Evolutionary conservation across 2,113 vertebrate genomes (phyloP).

Genomic region (Sander vitreus): DNA sequence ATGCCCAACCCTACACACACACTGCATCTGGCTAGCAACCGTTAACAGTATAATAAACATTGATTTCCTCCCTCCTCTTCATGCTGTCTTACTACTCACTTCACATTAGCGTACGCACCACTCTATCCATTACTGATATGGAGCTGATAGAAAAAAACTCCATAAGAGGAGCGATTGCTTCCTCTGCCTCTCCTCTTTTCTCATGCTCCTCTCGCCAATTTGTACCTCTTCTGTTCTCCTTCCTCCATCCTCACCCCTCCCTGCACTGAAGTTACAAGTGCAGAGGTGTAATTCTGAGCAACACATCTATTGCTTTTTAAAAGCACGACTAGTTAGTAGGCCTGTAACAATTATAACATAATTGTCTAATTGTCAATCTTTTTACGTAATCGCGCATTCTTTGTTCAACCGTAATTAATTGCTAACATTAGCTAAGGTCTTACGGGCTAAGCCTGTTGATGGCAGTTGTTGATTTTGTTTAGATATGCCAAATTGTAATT

Average conservation of each 20-base stretch:
- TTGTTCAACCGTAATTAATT: too few species aligned
- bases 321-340: neutral
- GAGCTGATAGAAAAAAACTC: slow-evolving; percentile 13
- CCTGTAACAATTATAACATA: too few species aligned
- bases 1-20: too few species aligned
- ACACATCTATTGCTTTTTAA: neutral
- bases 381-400: too few species aligned
- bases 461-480: too few species aligned
- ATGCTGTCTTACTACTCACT: slow-evolving; percentile 17
- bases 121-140: slow-evolving; percentile 56
- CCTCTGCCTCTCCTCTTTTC: slow-evolving; percentile 4
- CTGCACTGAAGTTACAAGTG: neutral
- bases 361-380: too few species aligned
- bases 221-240: neutral
- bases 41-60: slow-evolving; percentile 9
- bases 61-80: slow-evolving; percentile 44
- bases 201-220: slow-evolving; percentile 13
- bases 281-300: neutral
- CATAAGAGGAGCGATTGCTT: slow-evolving; percentile 28
- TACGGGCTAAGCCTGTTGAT: too few species aligned
- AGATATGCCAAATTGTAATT: too few species aligned
- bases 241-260: neutral
- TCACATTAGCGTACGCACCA: slow-evolving; percentile 51
- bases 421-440: too few species aligned
- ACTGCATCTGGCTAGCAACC: neutral